These are phyloP conservation scores for Brachionus rotundiformis DNA, from an alignment of 1,140 invertebrate genomes.

Conservation along the genomic window DNA sequence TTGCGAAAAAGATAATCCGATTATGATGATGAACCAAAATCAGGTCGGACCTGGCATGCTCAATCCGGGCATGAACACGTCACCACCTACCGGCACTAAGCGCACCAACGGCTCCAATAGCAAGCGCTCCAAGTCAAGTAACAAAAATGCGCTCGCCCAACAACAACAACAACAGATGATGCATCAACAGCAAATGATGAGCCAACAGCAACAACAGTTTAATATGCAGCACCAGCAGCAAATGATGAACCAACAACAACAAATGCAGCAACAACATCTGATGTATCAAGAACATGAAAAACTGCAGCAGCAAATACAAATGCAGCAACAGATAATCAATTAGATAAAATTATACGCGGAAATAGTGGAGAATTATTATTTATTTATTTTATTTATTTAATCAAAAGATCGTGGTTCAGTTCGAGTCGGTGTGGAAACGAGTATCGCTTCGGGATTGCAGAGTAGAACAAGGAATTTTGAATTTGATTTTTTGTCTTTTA, in stretches of 20 bases:
- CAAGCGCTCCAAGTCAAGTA: neutral
- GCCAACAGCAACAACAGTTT: conserved; percentile 1
- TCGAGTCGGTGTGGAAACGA: neutral
- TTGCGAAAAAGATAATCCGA: conserved; percentile 52
- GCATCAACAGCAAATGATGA: conserved; percentile 14
- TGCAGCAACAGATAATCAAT: conserved; percentile 34
- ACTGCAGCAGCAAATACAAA: conserved; percentile 6
- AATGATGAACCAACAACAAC: neutral
- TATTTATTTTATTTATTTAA: conserved; percentile 41
- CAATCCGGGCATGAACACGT: conserved; percentile 11
- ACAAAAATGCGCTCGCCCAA: neutral
- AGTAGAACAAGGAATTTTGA: neutral
- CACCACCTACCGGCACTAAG: conserved; percentile 3
- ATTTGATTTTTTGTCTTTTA: neutral
- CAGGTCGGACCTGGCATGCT: neutral
- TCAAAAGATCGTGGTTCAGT: neutral
- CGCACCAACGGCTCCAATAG: neutral
- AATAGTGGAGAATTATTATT: neutral
- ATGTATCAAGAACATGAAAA: neutral
- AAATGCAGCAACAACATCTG: neutral
- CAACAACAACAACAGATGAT: neutral
- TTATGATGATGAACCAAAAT: neutral
- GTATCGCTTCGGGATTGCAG: neutral
- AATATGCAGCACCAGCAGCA: conserved; percentile 14
- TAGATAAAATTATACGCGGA: neutral